Conservation (phyloP, 2,888 invertebrate species). For the Hyalella azteca region DNA sequence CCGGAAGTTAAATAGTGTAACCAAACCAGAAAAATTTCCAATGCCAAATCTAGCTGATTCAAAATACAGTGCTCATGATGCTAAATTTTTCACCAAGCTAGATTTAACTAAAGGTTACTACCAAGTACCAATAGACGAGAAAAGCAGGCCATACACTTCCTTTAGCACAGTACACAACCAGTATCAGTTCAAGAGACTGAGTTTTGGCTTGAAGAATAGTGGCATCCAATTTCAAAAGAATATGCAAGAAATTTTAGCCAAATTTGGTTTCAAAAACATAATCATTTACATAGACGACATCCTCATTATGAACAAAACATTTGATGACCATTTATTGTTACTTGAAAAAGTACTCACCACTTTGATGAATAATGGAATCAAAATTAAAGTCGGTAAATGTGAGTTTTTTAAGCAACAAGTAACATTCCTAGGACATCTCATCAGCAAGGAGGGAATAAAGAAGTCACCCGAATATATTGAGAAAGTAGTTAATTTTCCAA, state of each 20-base stretch:
- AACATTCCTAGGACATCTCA: not conserved
- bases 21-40: not conserved
- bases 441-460: not conserved
- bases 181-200: not conserved
- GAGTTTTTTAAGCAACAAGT: slow-evolving; percentile 11
- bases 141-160: not conserved
- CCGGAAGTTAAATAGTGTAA: not conserved
- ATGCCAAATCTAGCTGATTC: not conserved
- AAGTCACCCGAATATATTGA: not conserved
- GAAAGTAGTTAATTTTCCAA: not conserved
- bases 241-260: not conserved
- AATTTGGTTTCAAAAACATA: not conserved
- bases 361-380: not conserved
- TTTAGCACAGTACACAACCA: not conserved
- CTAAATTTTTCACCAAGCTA: not conserved
- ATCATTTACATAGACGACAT: slow-evolving; percentile 10
- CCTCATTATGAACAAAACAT: not conserved
- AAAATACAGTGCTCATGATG: not conserved
- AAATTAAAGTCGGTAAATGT: slow-evolving; percentile 6
- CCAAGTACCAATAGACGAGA: not conserved
- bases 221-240: not conserved
- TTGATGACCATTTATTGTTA: not conserved
- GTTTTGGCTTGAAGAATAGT: slow-evolving; percentile 18
- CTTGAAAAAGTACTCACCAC: not conserved
- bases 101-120: not conserved